These are phyloP conservation scores for Anthonomus grandis DNA, from an alignment of 1,140 invertebrate species.

Conservation along the genomic window DNA sequence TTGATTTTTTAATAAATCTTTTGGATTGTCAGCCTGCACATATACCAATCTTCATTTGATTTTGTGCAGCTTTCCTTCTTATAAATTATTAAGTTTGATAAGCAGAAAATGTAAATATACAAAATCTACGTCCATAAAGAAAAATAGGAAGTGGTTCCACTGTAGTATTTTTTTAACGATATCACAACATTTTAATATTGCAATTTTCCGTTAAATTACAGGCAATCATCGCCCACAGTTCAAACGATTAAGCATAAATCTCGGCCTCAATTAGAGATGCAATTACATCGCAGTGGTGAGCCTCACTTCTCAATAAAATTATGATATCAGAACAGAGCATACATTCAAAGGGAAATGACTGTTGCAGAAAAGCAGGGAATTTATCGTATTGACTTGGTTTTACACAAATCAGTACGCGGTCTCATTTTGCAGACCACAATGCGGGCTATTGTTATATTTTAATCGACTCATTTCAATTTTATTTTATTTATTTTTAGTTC, in stretches of 20 bases:
- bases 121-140: no score
- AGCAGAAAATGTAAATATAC: no score
- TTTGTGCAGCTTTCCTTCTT: no score
- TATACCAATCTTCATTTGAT: not conserved
- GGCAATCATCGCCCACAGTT: not conserved
- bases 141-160: no score
- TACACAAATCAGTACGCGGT: constrained; percentile 16
- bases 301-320: constrained; percentile 18
- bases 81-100: no score
- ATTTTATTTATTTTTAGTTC: not conserved
- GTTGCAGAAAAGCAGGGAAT: constrained; percentile 13
- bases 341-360: constrained; percentile 8
- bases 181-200: not conserved
- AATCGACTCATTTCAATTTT: constrained; percentile 4
- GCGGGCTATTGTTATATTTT: constrained; percentile 4
- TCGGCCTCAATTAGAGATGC: constrained; percentile 14
- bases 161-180: no score
- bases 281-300: constrained; percentile 19
- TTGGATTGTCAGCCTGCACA: not conserved
- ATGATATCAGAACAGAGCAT: constrained; percentile 22
- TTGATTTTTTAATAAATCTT: no score
- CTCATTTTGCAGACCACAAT: constrained; percentile 5
- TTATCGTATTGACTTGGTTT: constrained; percentile 7
- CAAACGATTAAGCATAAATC: constrained; percentile 18
- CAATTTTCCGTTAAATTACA: not conserved